phyloP scores from a whole-genome alignment of 1,140 invertebrate genomes.

The Saccostrea glomerata region DNA sequence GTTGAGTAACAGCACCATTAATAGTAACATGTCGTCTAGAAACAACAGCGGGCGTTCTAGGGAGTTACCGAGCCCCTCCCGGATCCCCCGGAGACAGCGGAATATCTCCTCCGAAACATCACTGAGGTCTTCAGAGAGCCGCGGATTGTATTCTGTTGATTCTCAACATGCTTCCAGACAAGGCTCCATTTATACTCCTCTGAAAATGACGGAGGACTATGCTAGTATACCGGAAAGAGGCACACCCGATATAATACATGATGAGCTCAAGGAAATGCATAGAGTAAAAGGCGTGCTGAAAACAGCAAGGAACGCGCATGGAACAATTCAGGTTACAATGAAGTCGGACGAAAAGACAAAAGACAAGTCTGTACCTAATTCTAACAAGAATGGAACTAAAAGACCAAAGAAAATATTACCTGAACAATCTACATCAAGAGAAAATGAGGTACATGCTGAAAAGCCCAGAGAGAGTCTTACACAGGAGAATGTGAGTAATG shows the following conservation, averaged over 20 bases:
- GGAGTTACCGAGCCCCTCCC: not conserved
- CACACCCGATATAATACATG: not conserved
- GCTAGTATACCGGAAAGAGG: not conserved
- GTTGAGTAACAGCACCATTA: not conserved
- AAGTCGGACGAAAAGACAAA: constrained; percentile 5
- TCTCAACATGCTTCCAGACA: not conserved
- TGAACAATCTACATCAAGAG: not conserved
- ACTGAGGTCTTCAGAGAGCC: not conserved
- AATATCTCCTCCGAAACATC: not conserved
- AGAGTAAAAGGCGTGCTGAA: not conserved
- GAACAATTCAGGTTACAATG: not conserved
- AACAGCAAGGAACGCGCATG: not conserved
- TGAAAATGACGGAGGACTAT: not conserved
- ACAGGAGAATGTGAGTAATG: not conserved
- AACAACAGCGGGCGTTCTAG: constrained; percentile 7
- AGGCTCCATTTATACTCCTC: not conserved
- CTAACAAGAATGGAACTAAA: not conserved
- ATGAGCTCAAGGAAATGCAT: not conserved
- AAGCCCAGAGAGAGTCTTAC: not conserved
- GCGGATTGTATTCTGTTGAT: not conserved
- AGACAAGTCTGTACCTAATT: not conserved
- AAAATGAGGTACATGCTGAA: not conserved
- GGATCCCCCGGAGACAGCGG: not conserved
- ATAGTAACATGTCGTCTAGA: not conserved
- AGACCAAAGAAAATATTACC: not conserved